Evolutionary conservation across 2,888 invertebrate species (phyloP).

Genomic region (Eudasyphora cyanicolor): DNA sequence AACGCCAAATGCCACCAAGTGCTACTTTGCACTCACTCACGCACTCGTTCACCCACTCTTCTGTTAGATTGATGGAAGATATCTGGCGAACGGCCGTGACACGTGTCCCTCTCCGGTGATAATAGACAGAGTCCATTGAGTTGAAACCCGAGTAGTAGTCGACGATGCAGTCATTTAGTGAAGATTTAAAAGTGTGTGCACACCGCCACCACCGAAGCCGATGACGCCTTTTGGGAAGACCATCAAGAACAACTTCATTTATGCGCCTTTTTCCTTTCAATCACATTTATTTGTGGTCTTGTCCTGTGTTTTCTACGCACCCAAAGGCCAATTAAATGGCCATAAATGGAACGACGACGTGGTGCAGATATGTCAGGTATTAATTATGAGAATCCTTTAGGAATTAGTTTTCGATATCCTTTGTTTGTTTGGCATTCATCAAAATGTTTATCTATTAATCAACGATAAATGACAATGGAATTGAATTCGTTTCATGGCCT

Average conservation of each 20-base stretch:
- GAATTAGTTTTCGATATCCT: constrained; percentile 37
- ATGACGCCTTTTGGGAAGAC: not conserved
- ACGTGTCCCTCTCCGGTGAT: constrained; percentile 57
- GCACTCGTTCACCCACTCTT: constrained; percentile 19
- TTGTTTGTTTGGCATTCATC: constrained; percentile 17
- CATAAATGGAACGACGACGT: constrained; percentile 46
- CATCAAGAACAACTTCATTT: constrained; percentile 47
- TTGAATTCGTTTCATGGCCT: not conserved
- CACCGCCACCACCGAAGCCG: too few species aligned
- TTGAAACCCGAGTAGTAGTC: not conserved
- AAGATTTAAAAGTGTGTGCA: constrained; percentile 62
- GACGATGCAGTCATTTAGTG: constrained; percentile 42
- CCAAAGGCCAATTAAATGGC: constrained; percentile 59
- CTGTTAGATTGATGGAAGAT: constrained; percentile 58
- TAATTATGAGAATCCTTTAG: constrained; percentile 55
- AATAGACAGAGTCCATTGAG: constrained; percentile 36
- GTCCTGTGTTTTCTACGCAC: constrained; percentile 37
- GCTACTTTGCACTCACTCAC: constrained; percentile 19
- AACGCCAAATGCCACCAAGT: constrained; percentile 48
- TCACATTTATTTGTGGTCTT: constrained; percentile 52
- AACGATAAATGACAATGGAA: not conserved
- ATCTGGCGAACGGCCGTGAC: constrained; percentile 61
- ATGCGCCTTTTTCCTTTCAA: constrained; percentile 47
- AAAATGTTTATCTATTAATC: constrained; percentile 47
- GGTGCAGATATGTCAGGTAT: constrained; percentile 36